Base-by-base conservation (phyloP, 2,113 vertebrate species). In the Andinoacara biseriatus region DNA sequence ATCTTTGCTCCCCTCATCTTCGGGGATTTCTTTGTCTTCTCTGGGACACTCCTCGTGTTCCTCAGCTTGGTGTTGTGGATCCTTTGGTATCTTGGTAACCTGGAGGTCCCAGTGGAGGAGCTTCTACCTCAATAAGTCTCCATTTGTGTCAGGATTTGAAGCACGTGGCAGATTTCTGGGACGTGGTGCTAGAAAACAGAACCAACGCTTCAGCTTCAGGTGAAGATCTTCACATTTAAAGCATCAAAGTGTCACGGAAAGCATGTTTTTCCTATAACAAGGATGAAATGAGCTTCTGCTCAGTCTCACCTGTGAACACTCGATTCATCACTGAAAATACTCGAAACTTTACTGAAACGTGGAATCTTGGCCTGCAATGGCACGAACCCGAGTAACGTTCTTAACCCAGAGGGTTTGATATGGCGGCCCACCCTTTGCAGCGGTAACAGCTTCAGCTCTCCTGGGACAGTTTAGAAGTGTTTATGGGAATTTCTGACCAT, bases 61-160 rank as follows among this genome's bases (percentile, higher is more conserved):
- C 38, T 96, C 76, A 98, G 97, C 83, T 92, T 98, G 3, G 10
- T 96, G 7, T 95, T 97, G 84, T 99, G 97, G 97, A 74, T 95
- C 18, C 82, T 94, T 69, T 98, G 97, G 97, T 98, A 98, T 86
- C 83, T 94, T 5, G 85, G 96, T 84, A 98, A 97, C 90, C 87
- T 98, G 0, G 91, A 96, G 29, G 54, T 95, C 3, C 75, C 95
- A 0, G 60, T 74, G 3, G 77, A 92, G 5, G 91, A 96, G 20
- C 40, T 95, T 0, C n/a, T 85, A 2, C 85, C 82, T 33, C 49
- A 17, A 24, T 93, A 75, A 92, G 52, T 59, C 18, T n/a, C 29
- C 7, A 14, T 35, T 58, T n/a, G 5, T 35, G 22, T 31, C 31
- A 58, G 22, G 1, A 65, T 80, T 77, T 46, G 18, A 33, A 35